Base-by-base conservation (phyloP, 2,113 vertebrate genomes). In the Varanus komodoensis region DNA sequence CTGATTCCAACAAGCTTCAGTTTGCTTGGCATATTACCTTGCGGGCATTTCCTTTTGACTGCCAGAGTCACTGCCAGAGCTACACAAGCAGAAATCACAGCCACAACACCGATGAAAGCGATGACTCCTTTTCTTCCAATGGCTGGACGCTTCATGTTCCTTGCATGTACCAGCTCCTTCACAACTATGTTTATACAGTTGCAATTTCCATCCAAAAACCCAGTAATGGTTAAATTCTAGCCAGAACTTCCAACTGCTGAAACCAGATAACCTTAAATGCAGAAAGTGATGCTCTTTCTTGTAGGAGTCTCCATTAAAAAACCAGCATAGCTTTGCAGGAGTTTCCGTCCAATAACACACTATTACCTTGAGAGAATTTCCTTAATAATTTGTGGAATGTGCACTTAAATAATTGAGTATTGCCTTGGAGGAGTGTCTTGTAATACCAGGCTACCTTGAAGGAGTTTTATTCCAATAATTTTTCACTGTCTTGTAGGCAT, bases 31-130 rank as follows among this genome's bases (percentile, higher is more conserved):
- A 79, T 44, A 23, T 3, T 94, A 89, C 82, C 91, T 92, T 82
- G 88, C 2, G 48, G 50, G 38, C 44, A 88, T 52, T 80, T 82
- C 38, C 48, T n/a, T 54, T 61, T 81, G 81, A 92, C 27, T 1
- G 87, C 86, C 52, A 92, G 77, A 50, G 82, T 86, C 61, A 94
- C 81, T 0, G 57, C 50, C 5, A 88, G 64, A 67, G 78, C 84
- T 1, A 92, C 80, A 50, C 84, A 82, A 21, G 82, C 23, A 38
- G 91, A 91, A 19, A 93, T 87, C 57, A 79, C 91, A 5, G 77
- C n/a, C 14, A 86, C 84, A 32, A 82, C 64, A 69, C 75, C 85
- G 74, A 92, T 64, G 32, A 77, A 77, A 48, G 77, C 91, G 12
- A 67, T 38, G 17, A 25, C 32, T 52, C 64, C 67, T 81, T 50